Percentiles rank a stretch among this genome's conserved stretches.
Conservation (phyloP, 2,888 invertebrate genomes). For the Andrena hattorfiana region DNA sequence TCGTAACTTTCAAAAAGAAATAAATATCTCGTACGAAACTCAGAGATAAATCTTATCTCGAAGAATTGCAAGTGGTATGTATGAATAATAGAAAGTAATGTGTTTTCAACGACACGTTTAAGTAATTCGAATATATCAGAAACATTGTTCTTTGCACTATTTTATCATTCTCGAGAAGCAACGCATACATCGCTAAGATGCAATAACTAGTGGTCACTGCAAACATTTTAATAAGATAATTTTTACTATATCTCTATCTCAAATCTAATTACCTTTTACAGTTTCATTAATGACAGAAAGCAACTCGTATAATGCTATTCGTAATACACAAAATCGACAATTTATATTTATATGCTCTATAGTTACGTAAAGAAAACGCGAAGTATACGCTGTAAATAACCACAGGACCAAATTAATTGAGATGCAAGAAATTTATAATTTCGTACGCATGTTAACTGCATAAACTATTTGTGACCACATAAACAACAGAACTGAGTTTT, state of each 20-base stretch:
- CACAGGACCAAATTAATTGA: constrained; percentile 9
- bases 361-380: constrained; percentile 25
- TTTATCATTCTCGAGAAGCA: background rate
- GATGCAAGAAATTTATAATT: constrained; percentile 33
- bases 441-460: constrained; percentile 30
- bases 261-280: constrained; percentile 12
- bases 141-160: constrained; percentile 12
- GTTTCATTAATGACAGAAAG: constrained; percentile 49
- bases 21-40: background rate
- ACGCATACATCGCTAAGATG: background rate
- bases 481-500: constrained; percentile 51
- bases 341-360: constrained; percentile 27
- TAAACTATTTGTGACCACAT: constrained; percentile 40
- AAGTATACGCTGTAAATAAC: constrained; percentile 22
- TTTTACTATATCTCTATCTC: constrained; percentile 4
- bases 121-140: constrained; percentile 2
- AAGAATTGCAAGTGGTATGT: background rate
- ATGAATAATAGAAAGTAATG: background rate
- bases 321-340: constrained; percentile 33
- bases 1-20: constrained; percentile 8
- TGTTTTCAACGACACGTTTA: background rate
- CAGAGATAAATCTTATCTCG: background rate
- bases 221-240: constrained; percentile 60
- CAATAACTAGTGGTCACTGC: constrained; percentile 31
- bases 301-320: constrained; percentile 51